Base-by-base conservation (phyloP, 2,888 invertebrate species). In the Trisateles emortualis region DNA sequence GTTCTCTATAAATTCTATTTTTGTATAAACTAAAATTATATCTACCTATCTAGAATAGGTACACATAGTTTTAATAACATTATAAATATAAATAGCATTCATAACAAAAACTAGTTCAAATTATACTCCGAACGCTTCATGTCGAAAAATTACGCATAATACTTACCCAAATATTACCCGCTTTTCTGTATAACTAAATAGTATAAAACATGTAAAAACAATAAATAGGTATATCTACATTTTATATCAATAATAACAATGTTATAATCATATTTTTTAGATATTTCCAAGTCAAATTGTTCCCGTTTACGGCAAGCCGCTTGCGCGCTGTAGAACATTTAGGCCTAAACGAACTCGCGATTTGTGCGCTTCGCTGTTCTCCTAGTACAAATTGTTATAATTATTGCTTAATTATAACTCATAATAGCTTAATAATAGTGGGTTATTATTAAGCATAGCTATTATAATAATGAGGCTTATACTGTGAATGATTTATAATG, bases 301-400 rank as follows among this genome's bases (percentile, higher is more conserved):
- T 53, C 49, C 47, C 38, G 41, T 53, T 11, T 13, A n/a, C 4
- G 53, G 9, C 57, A 39, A 42, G 46, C 70, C 55, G 52, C 26
- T 48, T 42, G 43, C 62, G 55, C 52, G 33, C 10, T 8, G 19
- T 55, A 45, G 36, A 35, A 49, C 64, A 70, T 78, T 77, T 78
- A 78, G 78, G 78, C 78, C 74, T 75, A 75, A 67, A 72, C 52
- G 56, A 52, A 48, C 39, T 45, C 32, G 61, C 54, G 57, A 64
- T 59, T 57, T 53, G 61, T 61, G 46, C 55, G 50, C 47, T 13
- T 41, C 64, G 57, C 72, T 84, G 83, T 10, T 64, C 59, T 62
- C 84, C 84, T 85, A 59, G 84, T 84, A 79, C 67, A 50, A 59
- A 59, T 66, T 65, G 62, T 68, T 76, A 65, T 61, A 67, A 66